phyloP scores from a whole-genome alignment of 2,797 vertebrate genomes.

The Sylvilagus floridanus region DNA sequence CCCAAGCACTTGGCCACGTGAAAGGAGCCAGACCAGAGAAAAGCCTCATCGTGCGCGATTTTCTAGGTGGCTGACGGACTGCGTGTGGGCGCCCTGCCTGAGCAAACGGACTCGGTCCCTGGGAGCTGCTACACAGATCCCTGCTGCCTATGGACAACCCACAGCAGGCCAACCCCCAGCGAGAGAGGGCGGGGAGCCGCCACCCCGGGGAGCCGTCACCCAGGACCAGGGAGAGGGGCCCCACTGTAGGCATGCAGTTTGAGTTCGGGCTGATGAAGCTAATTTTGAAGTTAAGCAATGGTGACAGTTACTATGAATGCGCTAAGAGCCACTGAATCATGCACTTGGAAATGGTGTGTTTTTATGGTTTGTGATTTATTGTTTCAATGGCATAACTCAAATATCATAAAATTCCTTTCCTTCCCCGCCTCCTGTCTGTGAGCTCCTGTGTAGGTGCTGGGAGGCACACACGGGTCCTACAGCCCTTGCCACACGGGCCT shows the following conservation, averaged over 20 bases:
- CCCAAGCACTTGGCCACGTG: neutral
- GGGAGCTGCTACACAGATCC: neutral
- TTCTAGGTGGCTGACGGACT: too few species aligned
- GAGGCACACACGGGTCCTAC: neutral
- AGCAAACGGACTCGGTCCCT: neutral
- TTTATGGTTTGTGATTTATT: neutral
- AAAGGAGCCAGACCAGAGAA: neutral
- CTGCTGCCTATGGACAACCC: neutral
- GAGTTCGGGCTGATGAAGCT: neutral
- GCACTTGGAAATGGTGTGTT: neutral
- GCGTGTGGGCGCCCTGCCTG: neutral
- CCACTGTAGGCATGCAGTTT: neutral
- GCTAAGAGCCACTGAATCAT: neutral
- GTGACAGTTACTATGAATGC: neutral
- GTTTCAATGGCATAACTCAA: neutral
- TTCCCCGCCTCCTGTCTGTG: neutral
- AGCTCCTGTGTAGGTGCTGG: neutral
- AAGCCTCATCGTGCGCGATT: neutral
- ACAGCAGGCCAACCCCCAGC: neutral
- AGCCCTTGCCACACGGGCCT: accelerated
- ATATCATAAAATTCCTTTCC: neutral
- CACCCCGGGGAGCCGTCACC: neutral
- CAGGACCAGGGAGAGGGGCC: neutral
- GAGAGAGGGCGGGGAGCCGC: neutral
- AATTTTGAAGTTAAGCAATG: neutral